These are phyloP conservation scores for Macrobrachium nipponense DNA, from an alignment of 1,140 invertebrate genomes.

Conservation along the genomic window DNA sequence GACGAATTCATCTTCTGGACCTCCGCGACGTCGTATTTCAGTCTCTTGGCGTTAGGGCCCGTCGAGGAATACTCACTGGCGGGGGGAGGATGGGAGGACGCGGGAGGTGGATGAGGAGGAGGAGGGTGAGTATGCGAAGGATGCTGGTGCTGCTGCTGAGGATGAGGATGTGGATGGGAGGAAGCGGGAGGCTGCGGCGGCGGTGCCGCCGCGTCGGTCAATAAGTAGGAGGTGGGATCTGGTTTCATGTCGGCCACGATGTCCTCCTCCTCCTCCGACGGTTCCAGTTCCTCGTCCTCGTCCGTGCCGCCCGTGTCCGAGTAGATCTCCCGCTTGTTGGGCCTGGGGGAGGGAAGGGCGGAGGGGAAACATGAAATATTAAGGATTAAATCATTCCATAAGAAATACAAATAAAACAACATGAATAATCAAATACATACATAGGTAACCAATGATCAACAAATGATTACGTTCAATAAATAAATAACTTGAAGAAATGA, in stretches of 20 bases:
- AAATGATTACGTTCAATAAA: no score
- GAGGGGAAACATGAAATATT: neutral
- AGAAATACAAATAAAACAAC: neutral
- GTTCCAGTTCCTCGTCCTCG: constrained; percentile 33
- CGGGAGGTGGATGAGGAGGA: neutral
- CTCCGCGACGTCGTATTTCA: neutral
- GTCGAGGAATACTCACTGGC: constrained; percentile 3
- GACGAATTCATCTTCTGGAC: neutral
- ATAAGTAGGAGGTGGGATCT: no score
- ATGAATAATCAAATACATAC: no score
- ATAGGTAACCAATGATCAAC: no score
- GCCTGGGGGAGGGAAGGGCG: constrained; percentile 5
- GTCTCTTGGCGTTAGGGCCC: neutral
- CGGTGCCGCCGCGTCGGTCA: neutral
- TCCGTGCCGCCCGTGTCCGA: constrained; percentile 39
- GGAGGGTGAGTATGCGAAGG: neutral
- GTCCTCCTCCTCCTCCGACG: constrained; percentile 25
- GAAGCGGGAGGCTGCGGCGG: neutral
- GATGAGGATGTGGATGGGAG: neutral
- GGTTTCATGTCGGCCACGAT: neutral
- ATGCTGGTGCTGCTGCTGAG: neutral
- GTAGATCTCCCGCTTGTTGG: constrained; percentile 7
- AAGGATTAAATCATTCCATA: neutral
- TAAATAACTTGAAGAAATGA: no score
- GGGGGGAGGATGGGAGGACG: neutral